Evolutionary conservation across 2,888 invertebrate genomes (phyloP), one percentile per base, ranked within the genome.

Genomic region (Sepiola atlantica): DNA sequence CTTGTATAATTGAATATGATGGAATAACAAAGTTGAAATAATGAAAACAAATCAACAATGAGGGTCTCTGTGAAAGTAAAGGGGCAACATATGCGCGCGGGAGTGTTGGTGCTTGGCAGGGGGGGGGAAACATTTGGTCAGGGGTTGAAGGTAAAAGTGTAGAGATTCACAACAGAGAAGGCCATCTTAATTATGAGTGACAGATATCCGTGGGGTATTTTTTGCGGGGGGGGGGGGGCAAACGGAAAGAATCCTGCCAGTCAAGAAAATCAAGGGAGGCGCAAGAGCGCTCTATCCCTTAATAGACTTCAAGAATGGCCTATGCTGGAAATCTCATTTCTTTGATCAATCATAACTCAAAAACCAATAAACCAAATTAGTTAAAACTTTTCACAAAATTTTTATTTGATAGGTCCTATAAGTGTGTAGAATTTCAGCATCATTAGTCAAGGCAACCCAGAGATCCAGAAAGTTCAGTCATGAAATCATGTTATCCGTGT

Each of bases 11-110:
- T 77, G 77, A 77, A 77, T 77, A 77, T 77, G 77, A 77, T n/a
- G 77, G 77, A 77, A 12, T 77, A 77, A 77, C 77, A 77, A 77
- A 77, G n/a, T n/a, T 77, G 77, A 77, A 77, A 77, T 77, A 77
- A 77, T 77, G 3, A 32, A 32, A 77, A 32, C 77, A n/a, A 77
- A 18, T n/a, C 77, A 77, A 32, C 77, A 21, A 77, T 77, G 77
- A 77, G n/a, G 77, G 77, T 32, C n/a, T 77, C 77, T 77, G 77
- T n/a, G n/a, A 77, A 77, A n/a, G n/a, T 77, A 77, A 45, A 45
- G n/a, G n/a, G 77, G 77, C 1, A n/a, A n/a, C 14, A 16, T 16
- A 32, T 32, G n/a, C 16, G 77, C 24, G 61, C 21, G 21, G 6
- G 24, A n/a, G 77, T n/a, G 45, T 45, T 45, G 32, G 77, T 32